Base-by-base conservation (phyloP, 2,888 invertebrate species). In the Oscheius onirici region DNA sequence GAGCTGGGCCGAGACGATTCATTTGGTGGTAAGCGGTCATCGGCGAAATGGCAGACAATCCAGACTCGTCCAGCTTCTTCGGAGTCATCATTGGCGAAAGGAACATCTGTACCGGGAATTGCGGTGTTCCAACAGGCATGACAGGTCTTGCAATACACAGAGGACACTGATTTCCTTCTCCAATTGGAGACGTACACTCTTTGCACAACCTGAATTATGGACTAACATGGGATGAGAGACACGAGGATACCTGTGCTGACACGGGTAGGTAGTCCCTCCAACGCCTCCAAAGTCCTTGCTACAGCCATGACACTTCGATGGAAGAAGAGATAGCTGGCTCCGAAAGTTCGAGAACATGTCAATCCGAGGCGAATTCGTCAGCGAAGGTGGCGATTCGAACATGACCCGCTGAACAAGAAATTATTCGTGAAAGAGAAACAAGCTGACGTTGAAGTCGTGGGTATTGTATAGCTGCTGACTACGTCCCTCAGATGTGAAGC, bases 331-430 rank as follows among this genome's bases (percentile, higher is more conserved):
- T 20, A 34, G 41, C 26, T 54, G 54, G 15, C 17, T 28, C 41
- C 54, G 41, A 52, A 20, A 43, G 40, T 43, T 43, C 61, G 55
- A 40, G 43, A 67, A 67, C 54, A 67, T 67, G 46, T 68, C 67
- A 17, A 68, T 43, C 41, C 40, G 67, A 15, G 67, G 67, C 5
- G 67, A 68, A 13, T 43, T 20, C 49, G 51, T 43, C 24, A 68
- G 28, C 51, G 57, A 68, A 11, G 28, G 67, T 5, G 67, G 67
- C n/a, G 67, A 52, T 13, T 68, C 67, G 55, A 68, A 68, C 17
- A 68, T 8, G 15, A 24, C 57, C 8, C 67, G 40, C 67, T 68
- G 28, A 41, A 68, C 54, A 8, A 11, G 34, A 20, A 8, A 15
- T 34, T 41, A 20, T 17, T 57, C 3, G 15, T 34, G n/a, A n/a